Evolutionary conservation across 2,797 vertebrate species (phyloP), one percentile per base, ranked within the genome.

Genomic region (Sebastes hubbsi): DNA sequence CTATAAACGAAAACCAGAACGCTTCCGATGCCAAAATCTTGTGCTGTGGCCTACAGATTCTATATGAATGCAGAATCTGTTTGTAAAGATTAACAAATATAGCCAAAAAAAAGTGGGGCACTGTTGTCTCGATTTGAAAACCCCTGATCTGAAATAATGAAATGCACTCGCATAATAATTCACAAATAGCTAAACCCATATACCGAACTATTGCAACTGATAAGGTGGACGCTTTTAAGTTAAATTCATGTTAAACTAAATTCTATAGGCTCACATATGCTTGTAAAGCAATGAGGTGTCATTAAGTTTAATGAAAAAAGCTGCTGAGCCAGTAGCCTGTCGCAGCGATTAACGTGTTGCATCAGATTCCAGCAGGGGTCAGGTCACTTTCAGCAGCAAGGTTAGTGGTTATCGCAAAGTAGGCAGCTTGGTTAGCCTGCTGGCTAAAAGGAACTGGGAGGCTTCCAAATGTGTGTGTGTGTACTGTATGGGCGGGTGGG

Each of bases 331-430:
- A 69, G 54, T 58, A 38, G 72, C 46, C 54, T 86, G 87, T 88
- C 77, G 27, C 56, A 85, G 64, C n/a, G 34, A 89, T 89, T 75
- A 88, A 72, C 25, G 2, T 72, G 79, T 67, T 76, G 52, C 58
- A 83, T 81, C 78, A 49, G 68, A 88, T 77, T 67, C 68, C 71
- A 77, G 79, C 87, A 76, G 27, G 72, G 90, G 78, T 90, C 87
- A 88, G 88, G 89, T 89, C 91, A 87, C 75, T 81, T 77, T 72
- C 80, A 79, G 86, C 75, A 82, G 86, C 75, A 67, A 61, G 77
- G 78, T 72, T 83, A 75, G 77, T 54, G 60, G 76, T 81, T 82
- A 85, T 85, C 32, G 60, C 87, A 87, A 75, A 85, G 85, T 66
- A 82, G 71, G 81, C 86, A 91, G 84, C 75, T 82, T 84, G 75